phyloP scores from a whole-genome alignment of 2,113 vertebrate species.

The Ptyas mucosa region DNA sequence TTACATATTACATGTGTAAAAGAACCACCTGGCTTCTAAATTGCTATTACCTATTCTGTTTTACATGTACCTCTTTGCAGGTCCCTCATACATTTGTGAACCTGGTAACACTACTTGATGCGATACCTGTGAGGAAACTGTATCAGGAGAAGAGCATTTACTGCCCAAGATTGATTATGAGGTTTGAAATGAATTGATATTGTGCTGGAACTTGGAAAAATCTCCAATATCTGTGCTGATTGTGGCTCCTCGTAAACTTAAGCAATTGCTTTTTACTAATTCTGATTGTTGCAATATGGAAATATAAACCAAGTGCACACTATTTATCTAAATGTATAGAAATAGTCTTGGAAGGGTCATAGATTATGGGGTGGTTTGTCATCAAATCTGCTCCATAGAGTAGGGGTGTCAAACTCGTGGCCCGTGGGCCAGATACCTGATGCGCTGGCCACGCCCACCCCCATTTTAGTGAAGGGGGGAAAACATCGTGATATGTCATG shows the following conservation, averaged over 20 bases:
- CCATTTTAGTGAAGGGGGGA: too few relatives aligned
- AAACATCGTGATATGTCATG: too few relatives aligned
- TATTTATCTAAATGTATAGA: background rate
- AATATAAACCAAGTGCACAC: background rate
- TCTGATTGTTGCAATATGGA: background rate
- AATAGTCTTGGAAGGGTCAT: background rate
- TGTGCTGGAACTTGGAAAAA: background rate
- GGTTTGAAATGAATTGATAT: conserved; percentile 52
- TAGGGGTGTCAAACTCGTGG: too few relatives aligned
- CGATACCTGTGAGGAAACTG: conserved; percentile 58
- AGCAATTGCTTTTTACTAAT: background rate
- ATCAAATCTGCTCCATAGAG: background rate
- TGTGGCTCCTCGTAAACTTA: background rate
- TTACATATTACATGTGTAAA: background rate
- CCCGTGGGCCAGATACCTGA: fast-evolving
- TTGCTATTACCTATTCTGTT: background rate
- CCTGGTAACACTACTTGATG: conserved; percentile 57
- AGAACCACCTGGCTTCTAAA: background rate
- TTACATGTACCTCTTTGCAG: conserved; percentile 50
- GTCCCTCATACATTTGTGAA: conserved; percentile 75
- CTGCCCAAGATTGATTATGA: conserved; percentile 64
- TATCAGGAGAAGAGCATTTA: background rate
- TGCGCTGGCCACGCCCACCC: too few relatives aligned
- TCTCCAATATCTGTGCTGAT: background rate
- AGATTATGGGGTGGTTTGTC: background rate